These are phyloP conservation scores for Scortum barcoo DNA, from an alignment of 2,113 vertebrate genomes.

Conservation along the genomic window DNA sequence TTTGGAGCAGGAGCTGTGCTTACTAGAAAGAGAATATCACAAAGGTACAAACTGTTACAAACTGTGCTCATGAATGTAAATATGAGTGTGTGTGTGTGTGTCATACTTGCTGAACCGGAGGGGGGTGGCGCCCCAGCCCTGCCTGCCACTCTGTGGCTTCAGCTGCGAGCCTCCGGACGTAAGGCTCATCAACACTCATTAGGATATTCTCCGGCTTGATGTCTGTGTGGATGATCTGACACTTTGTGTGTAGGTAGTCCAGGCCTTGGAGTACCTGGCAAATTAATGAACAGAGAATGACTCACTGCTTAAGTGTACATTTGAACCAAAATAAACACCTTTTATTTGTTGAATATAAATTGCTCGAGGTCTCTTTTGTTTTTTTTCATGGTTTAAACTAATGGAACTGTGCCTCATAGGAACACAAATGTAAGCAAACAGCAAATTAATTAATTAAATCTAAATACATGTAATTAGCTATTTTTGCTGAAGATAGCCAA, in stretches of 20 bases:
- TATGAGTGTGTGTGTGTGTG: background rate
- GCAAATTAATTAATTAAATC: background rate
- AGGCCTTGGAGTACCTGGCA: slow-evolving; percentile 94
- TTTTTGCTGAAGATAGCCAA: background rate
- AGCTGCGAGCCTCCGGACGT: slow-evolving; percentile 93
- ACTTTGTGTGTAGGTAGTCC: slow-evolving; percentile 96
- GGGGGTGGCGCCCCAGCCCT: slow-evolving; percentile 96
- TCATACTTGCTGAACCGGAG: slow-evolving; percentile 94
- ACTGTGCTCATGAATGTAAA: slow-evolving; percentile 11
- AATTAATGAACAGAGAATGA: background rate
- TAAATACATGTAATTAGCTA: background rate
- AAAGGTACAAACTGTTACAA: slow-evolving; percentile 25
- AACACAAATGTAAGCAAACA: background rate
- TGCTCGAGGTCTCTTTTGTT: background rate
- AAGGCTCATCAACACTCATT: slow-evolving; percentile 93
- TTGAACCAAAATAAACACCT: rapidly evolving
- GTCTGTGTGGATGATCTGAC: slow-evolving; percentile 98
- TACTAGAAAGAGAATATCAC: slow-evolving; percentile 85
- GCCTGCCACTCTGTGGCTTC: slow-evolving; percentile 98
- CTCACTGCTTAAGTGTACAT: background rate
- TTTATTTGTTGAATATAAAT: background rate
- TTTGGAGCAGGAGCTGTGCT: slow-evolving; percentile 98
- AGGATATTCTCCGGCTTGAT: slow-evolving; percentile 98
- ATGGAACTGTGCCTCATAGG: too few species aligned
- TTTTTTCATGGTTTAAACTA: background rate